These are phyloP conservation scores for Acrobasis suavella DNA, from an alignment of 2,888 invertebrate genomes.

Conservation along the genomic window DNA sequence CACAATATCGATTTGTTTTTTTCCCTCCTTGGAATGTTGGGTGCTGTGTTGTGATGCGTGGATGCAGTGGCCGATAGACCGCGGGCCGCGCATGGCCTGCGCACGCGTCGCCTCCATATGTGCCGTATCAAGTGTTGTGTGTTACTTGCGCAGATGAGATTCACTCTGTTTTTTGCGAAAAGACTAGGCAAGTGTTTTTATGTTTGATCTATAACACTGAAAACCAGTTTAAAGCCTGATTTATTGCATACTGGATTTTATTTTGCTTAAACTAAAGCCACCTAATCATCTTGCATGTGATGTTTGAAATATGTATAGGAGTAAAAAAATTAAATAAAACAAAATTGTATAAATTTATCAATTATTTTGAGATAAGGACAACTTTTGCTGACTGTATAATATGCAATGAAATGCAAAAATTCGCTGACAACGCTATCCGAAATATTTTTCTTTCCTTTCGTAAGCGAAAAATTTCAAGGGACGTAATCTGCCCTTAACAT, in stretches of 20 bases:
- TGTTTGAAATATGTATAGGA: too few relatives aligned
- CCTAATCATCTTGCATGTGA: too few relatives aligned
- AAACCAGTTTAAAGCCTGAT: constrained; percentile 9
- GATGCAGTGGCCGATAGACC: constrained; percentile 38
- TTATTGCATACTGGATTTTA: too few relatives aligned
- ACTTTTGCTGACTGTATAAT: background rate
- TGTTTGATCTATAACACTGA: constrained; percentile 21
- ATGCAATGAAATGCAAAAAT: constrained; percentile 27
- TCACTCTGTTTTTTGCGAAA: constrained; percentile 57
- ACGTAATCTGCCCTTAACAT: constrained; percentile 35
- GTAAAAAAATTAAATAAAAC: too few relatives aligned
- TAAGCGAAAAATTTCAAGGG: constrained; percentile 28
- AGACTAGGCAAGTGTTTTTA: constrained; percentile 64
- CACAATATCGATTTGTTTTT: constrained; percentile 50
- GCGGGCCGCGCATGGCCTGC: constrained; percentile 46
- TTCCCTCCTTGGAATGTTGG: constrained; percentile 41
- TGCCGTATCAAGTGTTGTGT: constrained; percentile 57
- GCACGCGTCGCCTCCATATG: constrained; percentile 53
- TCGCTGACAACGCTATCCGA: constrained; percentile 26
- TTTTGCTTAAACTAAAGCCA: too few relatives aligned
- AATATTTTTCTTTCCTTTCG: constrained; percentile 31
- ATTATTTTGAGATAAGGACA: too few relatives aligned
- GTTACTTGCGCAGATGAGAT: constrained; percentile 58
- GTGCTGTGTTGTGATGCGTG: constrained; percentile 35
- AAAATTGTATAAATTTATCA: too few relatives aligned